A percentile compares a stretch with the other conserved stretches of the same genome.
Conservation (phyloP, 2,113 vertebrate species). For the Seriola aureovittata region DNA sequence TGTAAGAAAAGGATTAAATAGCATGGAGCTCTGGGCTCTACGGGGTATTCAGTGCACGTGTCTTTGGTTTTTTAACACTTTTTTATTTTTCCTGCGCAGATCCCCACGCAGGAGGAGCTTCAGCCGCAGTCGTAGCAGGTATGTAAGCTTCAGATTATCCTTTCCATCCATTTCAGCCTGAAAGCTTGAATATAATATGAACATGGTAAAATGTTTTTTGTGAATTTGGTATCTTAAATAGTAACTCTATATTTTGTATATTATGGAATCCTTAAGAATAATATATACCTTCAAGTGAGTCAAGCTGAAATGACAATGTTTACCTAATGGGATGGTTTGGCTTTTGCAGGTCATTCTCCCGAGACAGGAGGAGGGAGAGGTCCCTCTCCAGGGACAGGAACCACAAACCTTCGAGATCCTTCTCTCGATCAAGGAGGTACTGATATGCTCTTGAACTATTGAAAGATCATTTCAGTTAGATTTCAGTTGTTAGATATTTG, state of each 20-base stretch:
- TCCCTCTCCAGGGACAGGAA: slow-evolving; percentile 97
- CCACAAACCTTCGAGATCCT: slow-evolving; percentile 97
- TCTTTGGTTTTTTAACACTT: slow-evolving; percentile 36
- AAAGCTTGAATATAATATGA: neutral
- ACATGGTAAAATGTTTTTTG: neutral
- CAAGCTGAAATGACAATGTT: neutral
- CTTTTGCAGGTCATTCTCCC: slow-evolving; percentile 92
- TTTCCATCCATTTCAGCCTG: neutral
- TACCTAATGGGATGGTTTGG: neutral
- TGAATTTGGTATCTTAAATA: too few species aligned
- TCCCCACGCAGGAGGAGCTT: slow-evolving; percentile 98
- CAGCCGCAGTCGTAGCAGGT: slow-evolving; percentile 99
- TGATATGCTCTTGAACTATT: neutral
- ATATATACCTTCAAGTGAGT: neutral
- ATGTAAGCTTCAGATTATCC: slow-evolving; percentile 9
- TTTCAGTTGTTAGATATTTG: neutral
- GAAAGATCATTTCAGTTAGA: neutral
- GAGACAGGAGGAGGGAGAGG: slow-evolving; percentile 98
- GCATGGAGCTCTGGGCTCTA: slow-evolving; percentile 52
- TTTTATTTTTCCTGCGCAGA: slow-evolving; percentile 86
- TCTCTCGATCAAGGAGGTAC: slow-evolving; percentile 98
- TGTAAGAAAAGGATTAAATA: slow-evolving; percentile 46
- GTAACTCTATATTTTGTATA: too few species aligned
- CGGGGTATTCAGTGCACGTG: neutral
- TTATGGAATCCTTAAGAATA: neutral